Base-by-base conservation (phyloP, 1,140 invertebrate genomes). In the Bombus ignitus region DNA sequence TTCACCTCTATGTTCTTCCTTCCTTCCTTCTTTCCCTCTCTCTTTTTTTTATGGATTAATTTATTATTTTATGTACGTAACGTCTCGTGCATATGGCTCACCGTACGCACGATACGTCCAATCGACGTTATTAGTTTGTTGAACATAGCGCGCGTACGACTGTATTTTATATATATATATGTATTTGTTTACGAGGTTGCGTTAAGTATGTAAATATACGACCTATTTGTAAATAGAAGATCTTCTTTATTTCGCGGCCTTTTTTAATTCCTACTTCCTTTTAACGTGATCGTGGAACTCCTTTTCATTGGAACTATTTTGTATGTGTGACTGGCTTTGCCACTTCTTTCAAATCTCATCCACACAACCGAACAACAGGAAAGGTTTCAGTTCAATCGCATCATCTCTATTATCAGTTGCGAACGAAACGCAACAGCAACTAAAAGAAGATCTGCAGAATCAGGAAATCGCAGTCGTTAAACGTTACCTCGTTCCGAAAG, bases 161-260 rank as follows among this genome's bases (percentile, higher is more conserved):
- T 90, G 80, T 87, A 70, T 18, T 66, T 65, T 83, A 13, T 92
- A 86, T 91, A 81, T 93, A 71, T 81, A 75, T 53, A 85, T 72
- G 75, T 84, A 86, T 89, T 73, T 86, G 86, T 89, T 88, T 88
- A 91, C 83, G 66, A 80, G 83, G 88, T 74, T 85, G 88, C 85
- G 80, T 89, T 89, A 90, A 88, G 88, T 83, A 91, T 94, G 93
- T 94, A 94, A 94, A 94, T 94, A 94, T 92, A 94, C 89, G 90
- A 87, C 91, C 91, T 93, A 88, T 90, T 93, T 94, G 92, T 95
- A 94, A 92, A 94, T 93, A 94, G 85, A 92, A 42, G 59, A n/a
- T 71, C 28, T n/a, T 39, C 76, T 75, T 89, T 76, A 79, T 90
- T 85, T 87, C 80, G 79, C 57, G 6, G 5, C 77, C 88, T 70